Conservation (phyloP, 2,888 invertebrate species). For the Cotesia congregata region DNA sequence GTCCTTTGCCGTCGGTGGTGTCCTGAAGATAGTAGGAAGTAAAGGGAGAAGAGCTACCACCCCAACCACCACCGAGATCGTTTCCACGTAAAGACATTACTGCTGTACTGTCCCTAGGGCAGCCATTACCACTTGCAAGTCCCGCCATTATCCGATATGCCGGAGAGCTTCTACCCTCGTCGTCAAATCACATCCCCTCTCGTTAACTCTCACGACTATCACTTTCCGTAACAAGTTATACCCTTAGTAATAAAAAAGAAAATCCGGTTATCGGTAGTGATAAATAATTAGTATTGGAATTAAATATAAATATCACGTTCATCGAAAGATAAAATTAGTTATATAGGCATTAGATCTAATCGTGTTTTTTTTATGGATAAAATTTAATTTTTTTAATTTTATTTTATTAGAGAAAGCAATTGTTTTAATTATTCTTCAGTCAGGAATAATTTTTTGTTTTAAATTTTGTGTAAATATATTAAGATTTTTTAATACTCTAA, state of each 20-base stretch:
- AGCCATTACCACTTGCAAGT: conserved; percentile 58
- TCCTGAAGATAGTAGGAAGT: conserved; percentile 11
- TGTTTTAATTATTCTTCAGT: too few species aligned
- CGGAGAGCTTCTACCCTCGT: conserved; percentile 44
- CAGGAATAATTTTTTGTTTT: too few species aligned
- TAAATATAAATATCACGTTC: background rate
- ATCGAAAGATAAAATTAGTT: too few species aligned
- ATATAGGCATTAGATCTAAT: background rate
- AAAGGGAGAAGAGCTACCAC: conserved; percentile 21
- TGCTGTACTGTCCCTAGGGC: conserved; percentile 56
- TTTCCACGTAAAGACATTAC: conserved; percentile 31
- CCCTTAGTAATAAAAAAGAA: conserved; percentile 10
- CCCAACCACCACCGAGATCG: conserved; percentile 22
- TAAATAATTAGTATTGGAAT: background rate
- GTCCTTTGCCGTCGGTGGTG: conserved; percentile 32
- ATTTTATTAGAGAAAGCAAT: too few species aligned
- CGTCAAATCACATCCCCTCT: conserved; percentile 56
- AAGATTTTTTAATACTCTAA: background rate
- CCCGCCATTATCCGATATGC: conserved; percentile 56
- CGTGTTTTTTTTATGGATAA: background rate
- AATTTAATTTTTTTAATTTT: too few species aligned
- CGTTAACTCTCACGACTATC: conserved; percentile 53
- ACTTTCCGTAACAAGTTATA: background rate
- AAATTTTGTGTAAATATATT: background rate
- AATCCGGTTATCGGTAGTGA: background rate